Evolutionary conservation across 2,113 vertebrate genomes (phyloP).

Genomic region (Corythoichthys intestinalis): DNA sequence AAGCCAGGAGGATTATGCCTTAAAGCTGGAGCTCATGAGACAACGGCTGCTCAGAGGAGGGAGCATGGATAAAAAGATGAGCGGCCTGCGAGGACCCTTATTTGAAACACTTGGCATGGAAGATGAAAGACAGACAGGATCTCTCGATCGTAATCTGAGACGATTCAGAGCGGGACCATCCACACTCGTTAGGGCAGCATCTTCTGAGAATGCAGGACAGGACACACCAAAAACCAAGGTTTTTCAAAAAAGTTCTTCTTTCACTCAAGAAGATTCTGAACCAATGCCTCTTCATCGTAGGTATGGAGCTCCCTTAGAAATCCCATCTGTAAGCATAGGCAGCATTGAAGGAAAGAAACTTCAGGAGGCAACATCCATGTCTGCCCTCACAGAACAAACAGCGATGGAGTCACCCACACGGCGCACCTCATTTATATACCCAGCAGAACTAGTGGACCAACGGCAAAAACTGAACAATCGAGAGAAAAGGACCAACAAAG

Average conservation of each 20-base stretch:
- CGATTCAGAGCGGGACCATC: conserved; percentile 58
- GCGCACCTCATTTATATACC: conserved; percentile 27
- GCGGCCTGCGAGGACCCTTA: conserved; percentile 87
- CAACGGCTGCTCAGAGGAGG: conserved; percentile 83
- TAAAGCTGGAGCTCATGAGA: conserved; percentile 89
- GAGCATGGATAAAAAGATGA: conserved; percentile 82
- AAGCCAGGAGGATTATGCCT: conserved; percentile 82
- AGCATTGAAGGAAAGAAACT: conserved; percentile 62
- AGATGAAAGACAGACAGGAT: conserved; percentile 66
- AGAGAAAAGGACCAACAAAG: conserved; percentile 8
- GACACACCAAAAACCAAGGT: conserved; percentile 67
- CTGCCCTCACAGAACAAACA: conserved; percentile 73
- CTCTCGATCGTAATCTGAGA: conserved; percentile 58
- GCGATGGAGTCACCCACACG: conserved; percentile 48
- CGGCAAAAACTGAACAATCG: conserved; percentile 19
- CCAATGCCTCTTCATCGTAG: conserved; percentile 83
- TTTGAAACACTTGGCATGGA: conserved; percentile 84
- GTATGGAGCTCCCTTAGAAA: conserved; percentile 86
- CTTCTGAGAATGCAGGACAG: conserved; percentile 74
- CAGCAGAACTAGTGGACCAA: conserved; percentile 41
- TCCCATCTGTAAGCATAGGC: conserved; percentile 72
- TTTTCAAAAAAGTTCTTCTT: conserved; percentile 86
- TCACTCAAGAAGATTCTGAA: conserved; percentile 84
- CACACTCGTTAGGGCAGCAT: conserved; percentile 76
- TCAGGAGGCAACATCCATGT: conserved; percentile 83